Evolutionary conservation across 2,113 vertebrate species (phyloP), one percentile per base, ranked within the genome.

Genomic region (Apistogramma diplotaenia): DNA sequence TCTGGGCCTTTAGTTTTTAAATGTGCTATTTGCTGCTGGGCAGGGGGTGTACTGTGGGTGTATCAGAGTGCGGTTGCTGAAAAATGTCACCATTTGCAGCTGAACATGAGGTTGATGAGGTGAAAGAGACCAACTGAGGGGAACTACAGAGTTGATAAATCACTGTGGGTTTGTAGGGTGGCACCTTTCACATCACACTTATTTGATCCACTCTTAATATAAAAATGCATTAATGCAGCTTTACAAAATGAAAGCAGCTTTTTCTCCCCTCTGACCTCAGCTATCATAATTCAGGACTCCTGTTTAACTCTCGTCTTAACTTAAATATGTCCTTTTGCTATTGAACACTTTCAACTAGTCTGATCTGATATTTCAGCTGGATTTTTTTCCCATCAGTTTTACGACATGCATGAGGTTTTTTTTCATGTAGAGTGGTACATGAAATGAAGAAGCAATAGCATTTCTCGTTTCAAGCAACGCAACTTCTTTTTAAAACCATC

Each of bases 181-280:
- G 40, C 25, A 70, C 65, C 65, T 70, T 70, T 70, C 65, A 70
- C 43, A 70, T 51, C 65, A 13, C 6, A 70, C 65, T 70, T 70
- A 70, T 70, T 70, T 70, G 25, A 51, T 51, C 25, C 65, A 70
- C 65, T n/a, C 43, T 70, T 31, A 70, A 70, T 70, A 51, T 70
- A 70, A 70, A 70, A 70, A 70, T 70, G 65, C 25, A 70, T 70
- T 31, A 70, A 70, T 51, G 65, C 43, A 70, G 65, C 65, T 70
- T 70, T 70, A 51, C 29, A 70, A 70, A 51, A 31, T 33, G 29
- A 73, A 59, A 85, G 11, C 2, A 10, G 3, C 10, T 70, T 70
- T 31, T 60, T 70, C 18, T 56, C 3, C 79, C 43, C 79, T 74
- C 15, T 49, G 74, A 81, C 76, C 79, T 74, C 49, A 60, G 10